phyloP scores from a whole-genome alignment of 2,113 vertebrate species.

The Lutjanus erythropterus region DNA sequence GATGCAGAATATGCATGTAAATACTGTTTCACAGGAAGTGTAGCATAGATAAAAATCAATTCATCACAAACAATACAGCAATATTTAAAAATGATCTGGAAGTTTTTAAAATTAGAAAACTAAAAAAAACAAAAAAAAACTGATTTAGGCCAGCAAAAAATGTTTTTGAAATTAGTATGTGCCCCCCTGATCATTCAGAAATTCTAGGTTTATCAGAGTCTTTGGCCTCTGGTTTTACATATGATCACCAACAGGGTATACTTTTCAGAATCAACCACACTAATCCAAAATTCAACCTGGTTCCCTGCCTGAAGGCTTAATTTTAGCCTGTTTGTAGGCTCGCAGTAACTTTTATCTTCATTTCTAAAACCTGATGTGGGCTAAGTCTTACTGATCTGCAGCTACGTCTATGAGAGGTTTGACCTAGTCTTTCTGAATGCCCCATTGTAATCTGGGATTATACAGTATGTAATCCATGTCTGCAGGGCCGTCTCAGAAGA shows the following conservation, averaged over 20 bases:
- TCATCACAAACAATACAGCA: slow-evolving; percentile 57
- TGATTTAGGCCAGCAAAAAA: slow-evolving; percentile 37
- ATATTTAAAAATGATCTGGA: slow-evolving; percentile 30
- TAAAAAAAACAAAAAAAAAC: neutral
- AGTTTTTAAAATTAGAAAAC: slow-evolving; percentile 19
- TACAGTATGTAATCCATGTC: slow-evolving; percentile 64
- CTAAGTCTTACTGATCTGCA: slow-evolving; percentile 44
- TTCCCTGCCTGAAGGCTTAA: slow-evolving; percentile 12
- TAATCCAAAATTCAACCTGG: slow-evolving; percentile 18
- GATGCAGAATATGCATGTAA: slow-evolving; percentile 32
- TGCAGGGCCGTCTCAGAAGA: slow-evolving; percentile 44
- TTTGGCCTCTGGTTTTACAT: slow-evolving; percentile 56
- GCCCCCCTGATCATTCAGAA: slow-evolving; percentile 8
- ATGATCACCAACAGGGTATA: neutral
- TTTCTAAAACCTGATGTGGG: slow-evolving; percentile 28
- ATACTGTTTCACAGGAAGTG: slow-evolving; percentile 54
- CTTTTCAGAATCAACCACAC: slow-evolving; percentile 8
- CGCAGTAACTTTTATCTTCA: slow-evolving; percentile 10
- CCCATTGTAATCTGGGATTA: slow-evolving; percentile 73
- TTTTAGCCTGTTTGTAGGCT: slow-evolving; percentile 22
- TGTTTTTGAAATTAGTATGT: slow-evolving; percentile 15
- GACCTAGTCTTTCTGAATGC: slow-evolving; percentile 58
- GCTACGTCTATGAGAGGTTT: slow-evolving; percentile 52
- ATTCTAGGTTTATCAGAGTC: slow-evolving; percentile 22
- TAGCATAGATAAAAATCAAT: slow-evolving; percentile 38